A percentile compares a stretch with the other conserved stretches of the same genome.
These are phyloP conservation scores for Neocrepidodera transversa DNA, from an alignment of 2,888 invertebrate genomes.

Conservation along the genomic window DNA sequence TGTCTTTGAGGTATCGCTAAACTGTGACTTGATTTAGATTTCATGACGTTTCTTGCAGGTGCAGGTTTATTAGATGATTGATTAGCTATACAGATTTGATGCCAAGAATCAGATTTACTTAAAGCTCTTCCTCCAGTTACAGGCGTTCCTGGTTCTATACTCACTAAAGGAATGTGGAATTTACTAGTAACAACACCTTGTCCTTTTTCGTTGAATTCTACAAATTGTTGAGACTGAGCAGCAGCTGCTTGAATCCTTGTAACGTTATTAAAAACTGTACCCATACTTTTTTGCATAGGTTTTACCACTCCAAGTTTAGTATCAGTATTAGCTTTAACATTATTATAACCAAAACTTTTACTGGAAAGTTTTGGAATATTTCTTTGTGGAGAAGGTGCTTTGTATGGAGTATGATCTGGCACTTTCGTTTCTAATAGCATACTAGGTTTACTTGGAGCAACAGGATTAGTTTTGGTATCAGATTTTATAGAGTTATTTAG, in stretches of 20 bases:
- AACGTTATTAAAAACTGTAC: constrained; percentile 41
- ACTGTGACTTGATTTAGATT: constrained; percentile 79
- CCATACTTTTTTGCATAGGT: constrained; percentile 44
- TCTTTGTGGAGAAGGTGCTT: background rate
- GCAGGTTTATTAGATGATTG: constrained; percentile 26
- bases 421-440: background rate
- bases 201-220: constrained; percentile 57
- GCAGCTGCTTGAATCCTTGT: constrained; percentile 9
- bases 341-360: constrained; percentile 7
- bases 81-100: constrained; percentile 66
- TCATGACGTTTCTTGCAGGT: constrained; percentile 50
- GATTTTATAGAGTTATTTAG: constrained; percentile 62
- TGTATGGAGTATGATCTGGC: background rate
- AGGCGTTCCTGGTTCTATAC: constrained; percentile 44
- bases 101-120: constrained; percentile 83
- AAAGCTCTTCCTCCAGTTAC: constrained; percentile 53
- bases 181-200: constrained; percentile 60
- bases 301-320: constrained; percentile 45
- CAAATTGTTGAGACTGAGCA: constrained; percentile 26
- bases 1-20: constrained; percentile 76
- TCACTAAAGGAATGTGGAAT: constrained; percentile 58
- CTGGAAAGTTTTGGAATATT: constrained; percentile 5
- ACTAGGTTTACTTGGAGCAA: background rate
- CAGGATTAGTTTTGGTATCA: constrained; percentile 25
- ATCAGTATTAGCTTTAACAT: constrained; percentile 18